Evolutionary conservation across 2,797 vertebrate genomes (phyloP).

Genomic region (Tarsius wallacei): DNA sequence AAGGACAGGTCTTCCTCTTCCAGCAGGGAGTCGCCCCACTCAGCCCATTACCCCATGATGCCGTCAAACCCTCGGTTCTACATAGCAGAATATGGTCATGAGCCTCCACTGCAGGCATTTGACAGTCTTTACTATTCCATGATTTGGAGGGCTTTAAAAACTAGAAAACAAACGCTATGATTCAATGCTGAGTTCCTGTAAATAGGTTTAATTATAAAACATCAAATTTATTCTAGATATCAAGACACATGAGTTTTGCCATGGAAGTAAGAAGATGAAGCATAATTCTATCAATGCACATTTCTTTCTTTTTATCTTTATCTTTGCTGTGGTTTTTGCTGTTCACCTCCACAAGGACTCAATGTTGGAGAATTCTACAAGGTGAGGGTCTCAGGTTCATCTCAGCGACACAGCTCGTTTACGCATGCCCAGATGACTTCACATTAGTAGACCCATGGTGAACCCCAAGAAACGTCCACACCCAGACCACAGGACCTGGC

Average conservation of each 20-base stretch:
- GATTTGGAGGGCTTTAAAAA: background rate
- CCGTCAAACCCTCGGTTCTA: fast-evolving
- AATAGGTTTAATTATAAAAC: conserved; percentile 29
- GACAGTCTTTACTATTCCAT: background rate
- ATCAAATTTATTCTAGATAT: background rate
- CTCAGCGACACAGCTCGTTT: background rate
- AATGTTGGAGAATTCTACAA: fast-evolving
- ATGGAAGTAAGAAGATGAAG: background rate
- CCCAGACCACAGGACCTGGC: background rate
- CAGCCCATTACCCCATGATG: fast-evolving
- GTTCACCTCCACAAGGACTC: background rate
- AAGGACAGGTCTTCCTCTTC: background rate
- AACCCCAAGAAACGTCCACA: background rate
- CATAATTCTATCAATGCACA: fast-evolving
- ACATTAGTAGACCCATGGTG: fast-evolving
- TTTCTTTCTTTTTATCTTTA: background rate
- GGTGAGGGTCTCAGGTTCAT: fast-evolving
- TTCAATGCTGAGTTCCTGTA: background rate
- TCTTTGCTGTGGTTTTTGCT: background rate
- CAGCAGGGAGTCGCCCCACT: background rate
- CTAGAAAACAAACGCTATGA: background rate
- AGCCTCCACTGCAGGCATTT: background rate
- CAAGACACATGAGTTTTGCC: background rate
- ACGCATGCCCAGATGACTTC: background rate
- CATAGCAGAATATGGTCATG: fast-evolving